Percentiles rank a stretch among this genome's conserved stretches.
Evolutionary conservation across 92 coral and sea anemone genomes (phyloP).

Genomic region (Paragorgia papillata): DNA sequence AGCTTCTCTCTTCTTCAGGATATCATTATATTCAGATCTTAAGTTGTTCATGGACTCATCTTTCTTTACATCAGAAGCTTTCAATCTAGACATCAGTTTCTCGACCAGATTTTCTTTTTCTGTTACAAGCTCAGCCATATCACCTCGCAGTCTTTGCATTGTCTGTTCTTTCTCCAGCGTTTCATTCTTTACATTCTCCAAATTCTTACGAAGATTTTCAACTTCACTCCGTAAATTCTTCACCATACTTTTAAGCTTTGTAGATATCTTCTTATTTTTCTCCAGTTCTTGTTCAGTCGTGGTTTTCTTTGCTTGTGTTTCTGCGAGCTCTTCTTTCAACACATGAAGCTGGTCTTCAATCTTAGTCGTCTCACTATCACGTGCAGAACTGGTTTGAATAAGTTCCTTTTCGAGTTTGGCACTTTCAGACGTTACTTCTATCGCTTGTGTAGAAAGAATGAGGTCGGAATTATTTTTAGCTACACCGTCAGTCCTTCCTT

Average conservation of each 20-base stretch:
- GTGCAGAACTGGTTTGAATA: conserved; percentile 24
- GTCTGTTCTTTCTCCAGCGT: conserved; percentile 77
- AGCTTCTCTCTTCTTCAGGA: conserved; percentile 48
- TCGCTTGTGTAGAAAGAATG: background rate
- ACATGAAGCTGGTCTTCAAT: conserved; percentile 10
- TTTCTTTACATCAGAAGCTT: conserved; percentile 62
- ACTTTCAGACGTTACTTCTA: conserved; percentile 54
- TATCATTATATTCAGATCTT: conserved; percentile 56
- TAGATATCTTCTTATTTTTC: conserved; percentile 64
- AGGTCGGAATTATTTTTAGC: conserved; percentile 2
- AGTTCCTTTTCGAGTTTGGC: conserved; percentile 67
- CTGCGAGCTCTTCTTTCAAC: conserved; percentile 4
- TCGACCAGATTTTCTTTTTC: conserved; percentile 76
- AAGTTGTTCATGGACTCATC: conserved; percentile 60
- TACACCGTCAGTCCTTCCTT: background rate
- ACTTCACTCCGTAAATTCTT: conserved; percentile 71
- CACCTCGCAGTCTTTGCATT: conserved; percentile 66
- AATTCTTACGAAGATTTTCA: conserved; percentile 61
- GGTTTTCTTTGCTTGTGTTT: background rate
- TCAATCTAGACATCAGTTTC: conserved; percentile 59
- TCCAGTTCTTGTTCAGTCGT: conserved; percentile 22
- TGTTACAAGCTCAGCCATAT: conserved; percentile 70
- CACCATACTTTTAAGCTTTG: conserved; percentile 63
- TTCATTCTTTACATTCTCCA: conserved; percentile 72
- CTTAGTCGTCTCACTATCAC: background rate